phyloP scores from a whole-genome alignment of 2,888 invertebrate genomes.

The Myopa testacea region DNA sequence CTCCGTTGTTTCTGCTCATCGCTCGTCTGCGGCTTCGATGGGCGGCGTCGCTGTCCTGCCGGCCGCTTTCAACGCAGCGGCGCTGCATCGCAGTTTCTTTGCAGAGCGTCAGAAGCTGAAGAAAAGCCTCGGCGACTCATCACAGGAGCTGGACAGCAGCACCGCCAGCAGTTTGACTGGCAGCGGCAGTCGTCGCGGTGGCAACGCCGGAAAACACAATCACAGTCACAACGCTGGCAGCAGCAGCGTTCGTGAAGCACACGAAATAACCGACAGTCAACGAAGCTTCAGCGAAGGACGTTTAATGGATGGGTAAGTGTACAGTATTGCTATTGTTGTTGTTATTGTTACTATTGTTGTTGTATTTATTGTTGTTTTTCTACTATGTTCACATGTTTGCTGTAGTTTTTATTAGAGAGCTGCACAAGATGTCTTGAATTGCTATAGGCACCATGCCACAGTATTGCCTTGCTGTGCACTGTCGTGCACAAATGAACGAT shows the following conservation, averaged over 20 bases:
- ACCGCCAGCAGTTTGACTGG: slow-evolving; percentile 48
- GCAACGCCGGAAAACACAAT: slow-evolving; percentile 43
- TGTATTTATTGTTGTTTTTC: not conserved
- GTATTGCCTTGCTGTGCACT: too few species aligned
- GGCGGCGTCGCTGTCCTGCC: slow-evolving; percentile 60
- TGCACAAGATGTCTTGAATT: too few species aligned
- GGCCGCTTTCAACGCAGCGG: slow-evolving; percentile 39
- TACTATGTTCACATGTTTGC: too few species aligned
- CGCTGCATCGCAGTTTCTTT: slow-evolving; percentile 54
- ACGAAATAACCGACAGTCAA: slow-evolving; percentile 67
- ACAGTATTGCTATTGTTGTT: not conserved
- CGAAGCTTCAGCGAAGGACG: slow-evolving; percentile 67
- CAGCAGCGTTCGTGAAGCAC: slow-evolving; percentile 49
- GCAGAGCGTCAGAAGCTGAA: slow-evolving; percentile 57
- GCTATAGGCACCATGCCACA: too few species aligned
- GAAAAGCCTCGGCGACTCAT: slow-evolving; percentile 60
- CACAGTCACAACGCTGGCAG: slow-evolving; percentile 44
- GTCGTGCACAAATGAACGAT: too few species aligned
- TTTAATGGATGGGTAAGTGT: slow-evolving; percentile 64
- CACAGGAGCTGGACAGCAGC: slow-evolving; percentile 59
- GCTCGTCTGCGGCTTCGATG: not conserved
- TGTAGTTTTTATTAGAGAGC: too few species aligned
- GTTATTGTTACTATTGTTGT: not conserved
- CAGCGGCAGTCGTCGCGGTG: slow-evolving; percentile 46
- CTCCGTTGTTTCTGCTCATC: not conserved